A percentile compares a stretch with the other conserved stretches of the same genome.
Evolutionary conservation across 2,113 vertebrate species (phyloP).

Genomic region (Peromyscus maniculatus): DNA sequence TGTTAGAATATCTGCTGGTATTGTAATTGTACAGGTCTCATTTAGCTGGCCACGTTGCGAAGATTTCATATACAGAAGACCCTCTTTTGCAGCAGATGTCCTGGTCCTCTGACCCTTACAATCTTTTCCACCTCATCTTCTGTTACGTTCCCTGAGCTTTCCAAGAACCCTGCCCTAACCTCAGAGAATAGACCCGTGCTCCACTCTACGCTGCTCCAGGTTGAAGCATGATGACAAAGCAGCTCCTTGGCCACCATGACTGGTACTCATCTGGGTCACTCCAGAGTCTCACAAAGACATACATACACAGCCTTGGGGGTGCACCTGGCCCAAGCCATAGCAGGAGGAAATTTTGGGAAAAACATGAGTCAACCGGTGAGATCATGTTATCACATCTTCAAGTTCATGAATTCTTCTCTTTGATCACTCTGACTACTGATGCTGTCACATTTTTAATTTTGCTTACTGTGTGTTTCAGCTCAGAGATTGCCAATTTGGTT

Average conservation of each 20-base stretch:
- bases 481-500: not conserved
- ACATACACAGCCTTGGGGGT: not conserved
- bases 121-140: not conserved
- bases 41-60: not conserved
- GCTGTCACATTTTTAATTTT: not conserved
- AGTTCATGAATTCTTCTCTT: not conserved
- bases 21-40: not conserved
- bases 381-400: not conserved
- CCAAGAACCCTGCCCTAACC: too few relatives aligned
- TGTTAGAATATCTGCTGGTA: not conserved
- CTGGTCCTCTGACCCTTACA: not conserved
- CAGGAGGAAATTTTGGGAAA: not conserved
- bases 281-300: not conserved
- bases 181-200: not conserved
- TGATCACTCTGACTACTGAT: not conserved
- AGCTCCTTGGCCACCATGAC: not conserved
- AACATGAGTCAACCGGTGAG: not conserved
- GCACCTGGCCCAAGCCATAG: not conserved
- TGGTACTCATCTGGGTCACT: not conserved
- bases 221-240: not conserved
- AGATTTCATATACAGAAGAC: not conserved
- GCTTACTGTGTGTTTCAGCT: not conserved
- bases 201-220: not conserved
- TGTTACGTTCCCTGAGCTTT: not conserved
- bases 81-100: not conserved